phyloP scores from a whole-genome alignment of 2,113 vertebrate species.

The Passer domesticus region DNA sequence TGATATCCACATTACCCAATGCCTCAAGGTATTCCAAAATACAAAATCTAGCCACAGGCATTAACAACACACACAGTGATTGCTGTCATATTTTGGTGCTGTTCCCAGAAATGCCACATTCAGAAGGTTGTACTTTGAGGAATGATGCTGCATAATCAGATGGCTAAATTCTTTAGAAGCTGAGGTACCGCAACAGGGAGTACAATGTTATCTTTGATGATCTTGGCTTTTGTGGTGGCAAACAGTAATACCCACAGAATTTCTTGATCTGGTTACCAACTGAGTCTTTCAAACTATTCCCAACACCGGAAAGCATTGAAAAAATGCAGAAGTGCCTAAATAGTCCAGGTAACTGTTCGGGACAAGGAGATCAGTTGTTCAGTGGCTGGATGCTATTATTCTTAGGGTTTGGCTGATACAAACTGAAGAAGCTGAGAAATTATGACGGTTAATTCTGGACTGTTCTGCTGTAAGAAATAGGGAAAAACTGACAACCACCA shows the following conservation, averaged over 20 bases:
- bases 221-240: not conserved
- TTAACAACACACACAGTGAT: slow-evolving; percentile 21
- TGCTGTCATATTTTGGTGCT: slow-evolving; percentile 48
- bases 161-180: slow-evolving; percentile 10
- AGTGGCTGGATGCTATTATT: not conserved
- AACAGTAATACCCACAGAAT: not conserved
- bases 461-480: not conserved
- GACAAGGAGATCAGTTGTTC: not conserved
- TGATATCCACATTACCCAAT: not conserved
- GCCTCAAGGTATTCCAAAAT: slow-evolving; percentile 13
- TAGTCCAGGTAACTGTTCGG: not conserved
- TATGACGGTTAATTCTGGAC: not conserved
- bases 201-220: not conserved
- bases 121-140: slow-evolving; percentile 21
- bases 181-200: not conserved
- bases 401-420: not conserved
- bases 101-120: slow-evolving; percentile 54
- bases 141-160: slow-evolving; percentile 31
- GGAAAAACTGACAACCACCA: not conserved
- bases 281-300: not conserved
- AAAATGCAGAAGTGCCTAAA: not conserved
- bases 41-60: slow-evolving; percentile 23
- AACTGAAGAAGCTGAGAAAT: not conserved
- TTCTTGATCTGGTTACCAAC: not conserved
- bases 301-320: not conserved